Evolutionary conservation across 2,888 invertebrate species (phyloP), one percentile per base, ranked within the genome.

Genomic region (Trissolcus brochymenae): DNA sequence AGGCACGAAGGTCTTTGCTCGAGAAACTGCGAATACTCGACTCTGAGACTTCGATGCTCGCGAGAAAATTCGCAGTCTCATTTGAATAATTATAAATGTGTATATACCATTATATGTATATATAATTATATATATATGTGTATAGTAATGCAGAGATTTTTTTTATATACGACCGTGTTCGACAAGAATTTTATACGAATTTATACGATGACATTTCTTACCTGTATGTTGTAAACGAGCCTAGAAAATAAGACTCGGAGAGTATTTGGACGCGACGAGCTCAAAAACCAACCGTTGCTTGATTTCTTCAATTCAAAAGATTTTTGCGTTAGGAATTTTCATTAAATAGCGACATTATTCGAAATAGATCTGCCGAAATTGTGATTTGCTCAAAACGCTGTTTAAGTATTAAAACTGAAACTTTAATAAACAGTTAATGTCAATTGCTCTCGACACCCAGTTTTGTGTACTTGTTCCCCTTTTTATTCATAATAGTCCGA

Each of bases 121-220:
- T 53, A n/a, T 13, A 41, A 9, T 7, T 2, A 14, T 43, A 60
- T 50, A n/a, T 54, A n/a, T 43, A 25, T 43, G 43, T 62, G 17
- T n/a, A 43, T 35, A 35, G 35, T 35, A 35, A 25, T 2, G 9
- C 19, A 53, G 43, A 62, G 41, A 43, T 43, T 51, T 46, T 62
- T 62, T 62, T 43, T 55, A 64, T 54, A 35, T 25, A 43, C 43
- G 49, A 59, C 49, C 49, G 21, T 25, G 59, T 59, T 50, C 19
- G 50, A 19, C 51, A 25, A 40, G n/a, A 17, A 59, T 67, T 67
- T 67, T 67, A 53, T 67, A 67, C 59, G 46, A 67, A 51, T 67
- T 67, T 67, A 67, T 67, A 59, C 29, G 17, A 55, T 65, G 59
- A 67, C 67, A 13, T 66, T 66, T 66, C 51, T 41, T 51, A 66